These are phyloP conservation scores for Gastrophryne carolinensis DNA, from an alignment of 2,797 vertebrate genomes.

Conservation along the genomic window DNA sequence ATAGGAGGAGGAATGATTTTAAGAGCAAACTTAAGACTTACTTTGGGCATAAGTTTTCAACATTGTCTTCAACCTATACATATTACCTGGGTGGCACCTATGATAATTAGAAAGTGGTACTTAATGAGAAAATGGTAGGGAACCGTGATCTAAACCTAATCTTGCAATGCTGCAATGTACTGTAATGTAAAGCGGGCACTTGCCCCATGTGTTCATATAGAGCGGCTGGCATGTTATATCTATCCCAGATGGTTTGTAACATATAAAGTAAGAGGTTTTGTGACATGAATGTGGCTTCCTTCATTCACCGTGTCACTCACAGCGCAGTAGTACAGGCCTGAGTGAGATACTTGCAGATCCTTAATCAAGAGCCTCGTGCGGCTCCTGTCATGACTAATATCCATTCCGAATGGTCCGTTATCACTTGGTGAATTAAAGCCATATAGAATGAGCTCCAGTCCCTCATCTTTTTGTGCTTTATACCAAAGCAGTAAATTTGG, in stretches of 20 bases:
- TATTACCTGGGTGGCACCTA: no score
- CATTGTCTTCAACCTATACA: no score
- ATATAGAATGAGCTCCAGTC: not conserved
- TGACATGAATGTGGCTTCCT: not conserved
- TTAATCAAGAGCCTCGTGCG: not conserved
- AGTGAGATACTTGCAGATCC: conserved; percentile 10
- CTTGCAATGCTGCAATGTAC: no score
- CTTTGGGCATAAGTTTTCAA: no score
- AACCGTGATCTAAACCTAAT: no score
- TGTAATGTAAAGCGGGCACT: no score
- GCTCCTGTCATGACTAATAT: not conserved
- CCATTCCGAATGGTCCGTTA: not conserved
- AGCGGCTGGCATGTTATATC: no score
- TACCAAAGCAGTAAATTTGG: conserved; percentile 9
- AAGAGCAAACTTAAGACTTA: no score
- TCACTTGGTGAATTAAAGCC: not conserved
- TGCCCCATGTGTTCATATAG: no score
- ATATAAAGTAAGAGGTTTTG: conserved; percentile 27
- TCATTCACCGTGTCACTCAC: conserved; percentile 32
- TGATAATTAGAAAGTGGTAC: no score
- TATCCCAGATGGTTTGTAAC: not conserved
- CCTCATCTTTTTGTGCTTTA: not conserved
- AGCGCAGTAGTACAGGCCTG: conserved; percentile 35
- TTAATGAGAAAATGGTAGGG: no score
- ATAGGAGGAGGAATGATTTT: no score